Evolutionary conservation across 1,140 invertebrate species (phyloP).

Genomic region (Akabosia matsudoensis): DNA sequence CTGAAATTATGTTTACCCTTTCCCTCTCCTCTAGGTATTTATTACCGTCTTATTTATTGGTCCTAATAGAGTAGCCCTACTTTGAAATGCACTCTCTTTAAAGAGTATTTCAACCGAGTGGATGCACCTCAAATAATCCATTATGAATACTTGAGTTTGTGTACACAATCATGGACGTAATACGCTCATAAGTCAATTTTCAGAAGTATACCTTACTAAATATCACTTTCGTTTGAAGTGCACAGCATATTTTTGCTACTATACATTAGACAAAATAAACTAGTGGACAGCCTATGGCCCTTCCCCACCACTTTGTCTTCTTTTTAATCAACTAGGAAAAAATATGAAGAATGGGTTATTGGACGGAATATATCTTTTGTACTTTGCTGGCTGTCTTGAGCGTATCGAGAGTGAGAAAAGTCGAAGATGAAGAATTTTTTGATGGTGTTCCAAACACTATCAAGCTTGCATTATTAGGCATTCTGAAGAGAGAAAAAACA

Average conservation of each 20-base stretch:
- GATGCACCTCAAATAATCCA: too few relatives aligned
- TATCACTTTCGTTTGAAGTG: background rate
- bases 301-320: background rate
- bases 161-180: slow-evolving; percentile 8
- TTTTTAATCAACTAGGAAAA: slow-evolving; percentile 1
- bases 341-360: background rate
- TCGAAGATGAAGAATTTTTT: slow-evolving; percentile 1
- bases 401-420: too few relatives aligned
- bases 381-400: too few relatives aligned
- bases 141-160: too few relatives aligned
- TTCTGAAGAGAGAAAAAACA: background rate
- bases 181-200: slow-evolving; percentile 20
- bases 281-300: background rate
- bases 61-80: slow-evolving; percentile 1
- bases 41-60: slow-evolving; percentile 9
- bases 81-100: too few relatives aligned
- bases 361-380: too few relatives aligned
- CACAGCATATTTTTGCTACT: background rate
- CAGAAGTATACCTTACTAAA: background rate
- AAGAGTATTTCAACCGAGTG: too few relatives aligned
- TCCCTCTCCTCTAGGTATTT: slow-evolving; percentile 1
- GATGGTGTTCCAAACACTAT: background rate
- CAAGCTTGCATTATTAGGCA: background rate
- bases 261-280: background rate
- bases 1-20: too few relatives aligned